Base-by-base conservation (phyloP, 2,888 invertebrate genomes). In the Hemistola chrysoprasaria region DNA sequence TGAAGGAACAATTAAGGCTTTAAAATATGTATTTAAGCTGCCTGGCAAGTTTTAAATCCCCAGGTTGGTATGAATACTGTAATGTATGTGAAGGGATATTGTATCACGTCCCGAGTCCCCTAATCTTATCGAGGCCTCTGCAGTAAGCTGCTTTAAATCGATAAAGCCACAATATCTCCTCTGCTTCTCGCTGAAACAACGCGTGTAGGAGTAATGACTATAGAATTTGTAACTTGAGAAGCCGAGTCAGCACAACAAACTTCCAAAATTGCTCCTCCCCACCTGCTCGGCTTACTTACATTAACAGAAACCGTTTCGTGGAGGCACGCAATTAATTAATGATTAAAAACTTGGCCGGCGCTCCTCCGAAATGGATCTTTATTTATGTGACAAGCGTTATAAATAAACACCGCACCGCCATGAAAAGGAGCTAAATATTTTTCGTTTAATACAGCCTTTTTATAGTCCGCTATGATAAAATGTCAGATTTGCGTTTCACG, bases 381-480 rank as follows among this genome's bases (percentile, higher is more conserved):
- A 62, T 65, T 62, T 57, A 61, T 63, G 55, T 56, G 56, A 55
- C 56, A 57, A 55, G 46, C 42, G 39, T 54, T 53, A 59, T 62
- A 62, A 59, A 62, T 54, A 59, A 51, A 43, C 37, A 42, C 40
- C 43, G 22, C 41, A 9, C 23, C 21, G 16, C 25, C 21, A 5
- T 23, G 24, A 40, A 34, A 29, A 29, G 32, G 29, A 22, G 22
- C 10, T 21, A 29, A 11, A 40, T 32, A 24, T 24, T 24, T 24
- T 26, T 25, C 33, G 21, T 33, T 22, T 30, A 4, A n/a, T 22
- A 6, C 5, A 20, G 8, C 8, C 11, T 30, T 29, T 29, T 34
- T 34, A 40, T 35, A 35, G 22, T n/a, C 35, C 11, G 30, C 26
- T 26, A 20, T 29, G 29, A 34, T 40, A 28, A 40, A 40, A 40